Conservation (phyloP, 2,797 vertebrate species). For the Pangasius krempfi region DNA sequence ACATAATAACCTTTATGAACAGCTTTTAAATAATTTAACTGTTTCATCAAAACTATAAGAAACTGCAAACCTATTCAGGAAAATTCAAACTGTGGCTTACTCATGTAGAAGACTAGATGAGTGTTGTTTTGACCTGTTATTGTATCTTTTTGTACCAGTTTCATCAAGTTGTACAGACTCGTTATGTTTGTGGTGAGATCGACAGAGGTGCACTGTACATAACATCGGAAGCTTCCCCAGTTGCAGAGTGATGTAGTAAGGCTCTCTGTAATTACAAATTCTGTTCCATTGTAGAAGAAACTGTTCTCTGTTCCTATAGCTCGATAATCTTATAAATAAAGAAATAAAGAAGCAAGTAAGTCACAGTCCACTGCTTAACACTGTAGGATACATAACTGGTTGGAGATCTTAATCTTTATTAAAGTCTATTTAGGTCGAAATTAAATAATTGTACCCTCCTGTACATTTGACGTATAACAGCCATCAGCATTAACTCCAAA, state of each 20-base stretch:
- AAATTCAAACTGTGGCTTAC: conserved; percentile 20
- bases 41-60: too few species aligned
- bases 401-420: background rate
- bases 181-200: background rate
- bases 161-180: too few species aligned
- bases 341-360: background rate
- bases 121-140: background rate
- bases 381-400: too few species aligned
- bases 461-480: rapidly evolving
- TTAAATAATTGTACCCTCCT: background rate
- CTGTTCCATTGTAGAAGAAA: background rate
- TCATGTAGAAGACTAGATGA: background rate
- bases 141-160: background rate
- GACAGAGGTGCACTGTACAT: background rate
- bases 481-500: background rate
- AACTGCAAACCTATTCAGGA: background rate
- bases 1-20: background rate
- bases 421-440: background rate
- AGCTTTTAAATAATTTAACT: background rate
- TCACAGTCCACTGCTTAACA: background rate
- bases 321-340: background rate
- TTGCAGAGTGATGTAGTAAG: background rate
- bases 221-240: background rate
- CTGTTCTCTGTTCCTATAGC: background rate
- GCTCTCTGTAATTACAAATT: background rate